Conservation (phyloP, 2,888 invertebrate species). For the Campoletis raptor region DNA sequence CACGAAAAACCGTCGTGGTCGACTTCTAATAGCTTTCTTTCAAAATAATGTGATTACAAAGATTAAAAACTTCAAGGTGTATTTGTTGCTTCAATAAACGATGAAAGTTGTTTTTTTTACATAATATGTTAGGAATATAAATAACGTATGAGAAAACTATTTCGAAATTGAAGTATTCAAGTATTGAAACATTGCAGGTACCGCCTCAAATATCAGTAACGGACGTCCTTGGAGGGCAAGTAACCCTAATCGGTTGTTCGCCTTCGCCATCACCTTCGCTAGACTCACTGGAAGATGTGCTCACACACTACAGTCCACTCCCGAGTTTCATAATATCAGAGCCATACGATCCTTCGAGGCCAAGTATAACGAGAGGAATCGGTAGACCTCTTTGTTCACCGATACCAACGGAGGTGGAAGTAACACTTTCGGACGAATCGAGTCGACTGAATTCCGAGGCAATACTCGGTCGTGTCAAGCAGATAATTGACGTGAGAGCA, state of each 20-base stretch:
- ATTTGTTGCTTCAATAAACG: too few species aligned
- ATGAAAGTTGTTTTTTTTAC: neutral
- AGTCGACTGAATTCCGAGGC: constrained; percentile 92
- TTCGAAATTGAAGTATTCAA: neutral
- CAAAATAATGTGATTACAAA: too few species aligned
- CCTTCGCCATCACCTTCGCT: constrained; percentile 88
- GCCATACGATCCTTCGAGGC: constrained; percentile 90
- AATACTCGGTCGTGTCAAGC: constrained; percentile 92
- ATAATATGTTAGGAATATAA: neutral
- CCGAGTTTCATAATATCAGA: constrained; percentile 89
- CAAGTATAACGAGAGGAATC: constrained; percentile 93
- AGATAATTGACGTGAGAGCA: constrained; percentile 92
- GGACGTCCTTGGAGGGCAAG: constrained; percentile 94
- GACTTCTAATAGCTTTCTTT: too few species aligned
- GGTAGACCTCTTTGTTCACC: constrained; percentile 85
- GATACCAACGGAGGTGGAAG: constrained; percentile 87
- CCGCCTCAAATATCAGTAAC: constrained; percentile 96
- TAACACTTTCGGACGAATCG: constrained; percentile 92
- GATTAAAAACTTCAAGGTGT: too few species aligned
- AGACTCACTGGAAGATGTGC: constrained; percentile 82
- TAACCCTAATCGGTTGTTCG: constrained; percentile 90
- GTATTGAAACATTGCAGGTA: constrained; percentile 74
- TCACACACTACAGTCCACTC: constrained; percentile 81
- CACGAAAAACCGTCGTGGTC: too few species aligned
- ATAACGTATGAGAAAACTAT: neutral